Conservation (phyloP, 2,113 vertebrate species). For the Rhea pennata region DNA sequence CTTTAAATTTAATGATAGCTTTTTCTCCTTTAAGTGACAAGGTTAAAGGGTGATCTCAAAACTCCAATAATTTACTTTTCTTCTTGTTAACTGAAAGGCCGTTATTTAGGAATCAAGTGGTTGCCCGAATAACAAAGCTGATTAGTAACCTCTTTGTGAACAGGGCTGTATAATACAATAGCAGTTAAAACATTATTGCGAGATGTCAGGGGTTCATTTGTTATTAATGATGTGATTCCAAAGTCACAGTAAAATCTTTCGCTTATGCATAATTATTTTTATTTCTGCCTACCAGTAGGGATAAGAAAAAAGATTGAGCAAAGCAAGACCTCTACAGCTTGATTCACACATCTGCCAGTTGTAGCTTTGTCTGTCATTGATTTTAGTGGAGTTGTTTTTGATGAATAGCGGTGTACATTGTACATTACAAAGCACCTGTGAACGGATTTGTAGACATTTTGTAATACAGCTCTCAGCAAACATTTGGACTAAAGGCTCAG, state of each 20-base stretch:
- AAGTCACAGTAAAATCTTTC: background rate
- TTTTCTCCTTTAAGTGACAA: background rate
- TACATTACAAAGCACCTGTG: background rate
- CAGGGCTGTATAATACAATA: background rate
- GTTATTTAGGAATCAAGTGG: background rate
- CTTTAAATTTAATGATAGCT: background rate
- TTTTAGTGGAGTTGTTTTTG: background rate
- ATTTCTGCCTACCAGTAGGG: background rate
- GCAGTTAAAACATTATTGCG: background rate
- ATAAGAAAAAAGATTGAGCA: background rate
- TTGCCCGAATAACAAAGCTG: background rate
- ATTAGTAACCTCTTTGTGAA: background rate
- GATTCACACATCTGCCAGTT: background rate
- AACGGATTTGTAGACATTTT: background rate
- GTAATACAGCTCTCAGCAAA: background rate
- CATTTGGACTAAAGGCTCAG: background rate
- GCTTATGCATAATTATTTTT: background rate
- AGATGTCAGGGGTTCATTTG: background rate
- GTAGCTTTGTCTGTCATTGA: background rate
- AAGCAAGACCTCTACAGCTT: background rate
- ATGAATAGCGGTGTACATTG: background rate
- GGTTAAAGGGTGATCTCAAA: background rate
- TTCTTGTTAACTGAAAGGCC: background rate
- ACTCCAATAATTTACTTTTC: background rate
- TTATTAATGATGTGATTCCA: background rate